A percentile compares a stretch with the other conserved stretches of the same genome.
Evolutionary conservation across 2,113 vertebrate genomes (phyloP).

Genomic region (Hippoglossus stenolepis): DNA sequence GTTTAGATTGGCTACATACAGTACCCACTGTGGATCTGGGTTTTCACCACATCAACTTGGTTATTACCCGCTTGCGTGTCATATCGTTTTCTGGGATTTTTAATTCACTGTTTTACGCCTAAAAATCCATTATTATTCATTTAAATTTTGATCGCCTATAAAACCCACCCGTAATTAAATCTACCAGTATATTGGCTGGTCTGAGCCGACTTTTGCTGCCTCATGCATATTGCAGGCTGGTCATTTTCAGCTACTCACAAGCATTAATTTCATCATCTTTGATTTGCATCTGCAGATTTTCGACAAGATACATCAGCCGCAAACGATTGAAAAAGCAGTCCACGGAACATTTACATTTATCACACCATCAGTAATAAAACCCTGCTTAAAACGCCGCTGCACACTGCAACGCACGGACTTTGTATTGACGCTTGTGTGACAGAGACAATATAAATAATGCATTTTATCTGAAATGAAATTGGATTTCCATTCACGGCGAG

Average conservation of each 20-base stretch:
- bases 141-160: background rate
- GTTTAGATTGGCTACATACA: constrained; percentile 46
- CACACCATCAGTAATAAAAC: constrained; percentile 43
- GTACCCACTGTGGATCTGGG: constrained; percentile 17
- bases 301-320: constrained; percentile 33
- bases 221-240: constrained; percentile 4
- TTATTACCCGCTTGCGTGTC: constrained; percentile 22
- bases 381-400: constrained; percentile 30
- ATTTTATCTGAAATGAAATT: constrained; percentile 72
- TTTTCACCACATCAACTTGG: constrained; percentile 4
- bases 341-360: constrained; percentile 52
- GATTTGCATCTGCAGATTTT: constrained; percentile 46
- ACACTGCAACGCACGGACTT: constrained; percentile 36
- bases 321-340: constrained; percentile 39
- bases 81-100: constrained; percentile 22
- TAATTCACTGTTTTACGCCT: constrained; percentile 19
- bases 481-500: constrained; percentile 53
- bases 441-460: constrained; percentile 72
- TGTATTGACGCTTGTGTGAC: constrained; percentile 69
- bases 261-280: constrained; percentile 28
- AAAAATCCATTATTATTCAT: constrained; percentile 12
- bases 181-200: constrained; percentile 4
- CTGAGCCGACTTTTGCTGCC: constrained; percentile 14
- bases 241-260: constrained; percentile 19
- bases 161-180: background rate